A percentile compares a stretch with the other conserved stretches of the same genome.
Evolutionary conservation across 2,113 vertebrate species (phyloP).

Genomic region (Leptocoma aspasia): DNA sequence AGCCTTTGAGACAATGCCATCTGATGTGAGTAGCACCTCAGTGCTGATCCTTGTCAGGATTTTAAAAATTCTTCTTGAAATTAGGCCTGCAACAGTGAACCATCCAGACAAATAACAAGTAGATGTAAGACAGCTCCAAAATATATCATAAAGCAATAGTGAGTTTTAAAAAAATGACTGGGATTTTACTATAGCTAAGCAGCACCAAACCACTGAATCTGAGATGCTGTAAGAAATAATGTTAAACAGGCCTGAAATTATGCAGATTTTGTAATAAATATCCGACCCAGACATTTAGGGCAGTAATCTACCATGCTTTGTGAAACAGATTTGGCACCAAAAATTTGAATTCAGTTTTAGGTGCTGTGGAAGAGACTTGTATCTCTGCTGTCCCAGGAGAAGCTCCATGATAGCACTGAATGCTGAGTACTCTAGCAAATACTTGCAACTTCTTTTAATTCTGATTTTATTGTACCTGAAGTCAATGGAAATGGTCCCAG

Average conservation of each 20-base stretch:
- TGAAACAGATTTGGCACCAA: background rate
- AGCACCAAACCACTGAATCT: background rate
- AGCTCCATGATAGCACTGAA: accelerated
- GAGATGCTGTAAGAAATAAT: background rate
- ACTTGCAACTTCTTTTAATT: background rate
- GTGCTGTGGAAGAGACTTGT: background rate
- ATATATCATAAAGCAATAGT: background rate
- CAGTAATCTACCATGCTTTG: background rate
- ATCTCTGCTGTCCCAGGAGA: background rate
- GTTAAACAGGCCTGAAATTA: background rate
- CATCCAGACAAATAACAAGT: background rate
- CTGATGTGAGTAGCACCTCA: background rate
- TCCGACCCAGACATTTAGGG: background rate
- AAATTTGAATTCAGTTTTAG: background rate
- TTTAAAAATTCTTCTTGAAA: background rate
- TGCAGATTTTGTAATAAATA: background rate
- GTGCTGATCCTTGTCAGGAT: background rate
- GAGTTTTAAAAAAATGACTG: background rate
- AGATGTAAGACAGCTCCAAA: background rate
- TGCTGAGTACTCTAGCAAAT: background rate
- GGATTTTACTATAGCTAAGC: background rate
- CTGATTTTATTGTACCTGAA: background rate
- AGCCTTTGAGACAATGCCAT: background rate
- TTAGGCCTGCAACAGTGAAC: background rate
- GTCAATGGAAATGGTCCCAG: background rate